These are phyloP conservation scores for Aleiodes testaceus DNA, from an alignment of 2,888 invertebrate genomes.

Conservation along the genomic window DNA sequence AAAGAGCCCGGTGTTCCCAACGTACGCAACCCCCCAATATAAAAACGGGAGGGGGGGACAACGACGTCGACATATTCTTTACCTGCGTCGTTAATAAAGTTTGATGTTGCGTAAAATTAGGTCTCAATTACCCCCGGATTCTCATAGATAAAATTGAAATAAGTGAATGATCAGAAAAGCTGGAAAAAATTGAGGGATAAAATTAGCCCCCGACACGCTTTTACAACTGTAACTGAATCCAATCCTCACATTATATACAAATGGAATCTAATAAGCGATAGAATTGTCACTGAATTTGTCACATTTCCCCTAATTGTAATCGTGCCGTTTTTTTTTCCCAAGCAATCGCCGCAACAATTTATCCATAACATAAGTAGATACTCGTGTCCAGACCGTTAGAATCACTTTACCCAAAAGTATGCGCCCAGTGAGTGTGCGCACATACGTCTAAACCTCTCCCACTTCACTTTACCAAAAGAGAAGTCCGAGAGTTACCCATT, in stretches of 20 bases:
- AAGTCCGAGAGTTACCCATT: constrained; percentile 30
- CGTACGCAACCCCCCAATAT: too few relatives aligned
- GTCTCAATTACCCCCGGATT: constrained; percentile 61
- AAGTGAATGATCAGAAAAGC: constrained; percentile 16
- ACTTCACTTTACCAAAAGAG: constrained; percentile 4
- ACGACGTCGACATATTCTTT: constrained; percentile 53
- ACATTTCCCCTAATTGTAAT: constrained; percentile 1
- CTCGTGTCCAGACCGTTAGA: constrained; percentile 27
- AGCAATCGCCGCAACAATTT: too few relatives aligned
- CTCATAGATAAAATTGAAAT: constrained; percentile 30
- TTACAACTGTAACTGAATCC: constrained; percentile 27
- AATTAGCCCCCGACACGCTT: constrained; percentile 10
- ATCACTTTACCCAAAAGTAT: constrained; percentile 33
- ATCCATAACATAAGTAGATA: constrained; percentile 34
- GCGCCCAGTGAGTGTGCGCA: constrained; percentile 33
- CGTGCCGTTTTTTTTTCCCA: too few relatives aligned
- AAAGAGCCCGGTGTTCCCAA: constrained; percentile 48
- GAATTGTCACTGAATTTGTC: constrained; percentile 19
- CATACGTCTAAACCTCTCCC: not conserved
- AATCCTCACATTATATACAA: constrained; percentile 21
- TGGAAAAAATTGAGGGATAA: constrained; percentile 6
- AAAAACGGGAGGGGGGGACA: too few relatives aligned
- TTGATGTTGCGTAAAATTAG: constrained; percentile 71
- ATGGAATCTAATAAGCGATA: constrained; percentile 27
- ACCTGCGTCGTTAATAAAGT: constrained; percentile 67